These are phyloP conservation scores for Argya squamiceps DNA, from an alignment of 2,797 vertebrate species.

Conservation along the genomic window DNA sequence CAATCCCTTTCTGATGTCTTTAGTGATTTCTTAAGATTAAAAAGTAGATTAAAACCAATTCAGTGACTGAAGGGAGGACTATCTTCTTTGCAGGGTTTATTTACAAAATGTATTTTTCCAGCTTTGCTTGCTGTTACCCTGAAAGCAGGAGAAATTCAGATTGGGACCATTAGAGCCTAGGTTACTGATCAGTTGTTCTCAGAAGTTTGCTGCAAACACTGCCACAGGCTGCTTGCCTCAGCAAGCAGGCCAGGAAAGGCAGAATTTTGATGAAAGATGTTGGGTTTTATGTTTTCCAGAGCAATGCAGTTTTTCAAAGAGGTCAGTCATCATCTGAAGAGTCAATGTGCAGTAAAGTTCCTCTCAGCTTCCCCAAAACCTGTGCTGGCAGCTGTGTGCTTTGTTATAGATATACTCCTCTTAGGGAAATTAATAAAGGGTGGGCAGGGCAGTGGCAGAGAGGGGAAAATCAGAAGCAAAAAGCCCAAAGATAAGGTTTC, in stretches of 20 bases:
- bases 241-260: background rate
- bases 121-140: background rate
- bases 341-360: background rate
- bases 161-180: background rate
- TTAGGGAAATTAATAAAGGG: background rate
- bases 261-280: background rate
- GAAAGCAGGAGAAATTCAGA: background rate
- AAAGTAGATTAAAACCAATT: background rate
- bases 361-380: background rate
- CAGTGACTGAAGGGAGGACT: background rate
- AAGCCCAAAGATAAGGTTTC: background rate
- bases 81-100: background rate
- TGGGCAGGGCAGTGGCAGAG: background rate
- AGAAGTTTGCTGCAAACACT: background rate
- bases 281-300: background rate
- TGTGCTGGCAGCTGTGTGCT: background rate
- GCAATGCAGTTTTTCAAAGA: background rate
- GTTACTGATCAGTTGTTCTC: background rate
- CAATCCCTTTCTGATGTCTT: background rate
- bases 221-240: background rate
- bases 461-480: background rate
- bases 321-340: background rate
- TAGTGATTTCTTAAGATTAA: background rate
- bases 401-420: background rate
- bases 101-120: background rate